phyloP scores from a whole-genome alignment of 2,113 vertebrate genomes.

The Clupea harengus region DNA sequence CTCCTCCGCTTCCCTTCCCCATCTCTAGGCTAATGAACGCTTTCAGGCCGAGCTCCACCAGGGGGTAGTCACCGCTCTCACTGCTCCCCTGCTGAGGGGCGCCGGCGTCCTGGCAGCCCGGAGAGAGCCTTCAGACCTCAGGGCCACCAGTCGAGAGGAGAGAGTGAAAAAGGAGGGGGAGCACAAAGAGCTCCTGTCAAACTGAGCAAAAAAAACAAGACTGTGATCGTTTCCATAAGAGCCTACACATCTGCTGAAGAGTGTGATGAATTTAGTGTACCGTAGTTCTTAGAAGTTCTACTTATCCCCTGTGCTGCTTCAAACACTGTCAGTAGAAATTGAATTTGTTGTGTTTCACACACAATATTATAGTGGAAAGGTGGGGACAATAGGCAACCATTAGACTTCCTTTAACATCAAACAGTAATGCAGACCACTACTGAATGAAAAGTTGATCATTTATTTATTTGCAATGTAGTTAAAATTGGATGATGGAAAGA shows the following conservation, averaged over 20 bases:
- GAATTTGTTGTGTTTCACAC: neutral
- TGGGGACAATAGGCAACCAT: neutral
- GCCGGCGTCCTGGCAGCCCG: no score
- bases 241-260: neutral
- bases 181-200: neutral
- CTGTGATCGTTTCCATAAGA: neutral
- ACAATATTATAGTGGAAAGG: neutral
- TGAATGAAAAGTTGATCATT: conserved; percentile 48
- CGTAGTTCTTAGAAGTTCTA: no score
- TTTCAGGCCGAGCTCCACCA: neutral
- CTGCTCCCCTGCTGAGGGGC: neutral
- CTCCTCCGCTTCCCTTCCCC: neutral
- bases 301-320: no score
- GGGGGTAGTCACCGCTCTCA: neutral
- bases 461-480: conserved; percentile 50
- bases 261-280: no score
- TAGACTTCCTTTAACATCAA: neutral
- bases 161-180: neutral
- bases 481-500: conserved; percentile 38
- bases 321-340: no score
- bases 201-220: no score
- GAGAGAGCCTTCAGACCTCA: neutral
- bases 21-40: neutral
- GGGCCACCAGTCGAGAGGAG: neutral
- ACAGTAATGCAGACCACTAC: conserved; percentile 12